These are phyloP conservation scores for Sarcophaga caerulescens DNA, from an alignment of 2,888 invertebrate genomes.

Conservation along the genomic window DNA sequence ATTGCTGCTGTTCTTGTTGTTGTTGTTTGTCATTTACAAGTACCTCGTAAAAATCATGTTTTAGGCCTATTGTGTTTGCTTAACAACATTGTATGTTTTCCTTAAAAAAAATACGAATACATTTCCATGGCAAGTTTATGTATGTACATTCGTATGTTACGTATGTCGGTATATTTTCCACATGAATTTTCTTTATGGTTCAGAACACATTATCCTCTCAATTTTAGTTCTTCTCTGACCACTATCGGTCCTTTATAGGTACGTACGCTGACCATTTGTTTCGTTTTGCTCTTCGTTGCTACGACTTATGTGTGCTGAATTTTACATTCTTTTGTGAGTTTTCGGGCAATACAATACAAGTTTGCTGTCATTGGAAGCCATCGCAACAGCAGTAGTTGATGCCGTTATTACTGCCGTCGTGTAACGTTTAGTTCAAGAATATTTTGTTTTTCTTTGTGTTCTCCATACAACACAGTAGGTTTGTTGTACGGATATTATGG, in stretches of 20 bases:
- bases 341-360: constrained; percentile 32
- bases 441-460: constrained; percentile 9
- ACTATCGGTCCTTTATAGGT: background rate
- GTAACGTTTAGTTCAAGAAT: background rate
- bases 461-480: constrained; percentile 4
- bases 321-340: constrained; percentile 17
- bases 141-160: background rate
- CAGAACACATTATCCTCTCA: background rate
- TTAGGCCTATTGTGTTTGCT: constrained; percentile 43
- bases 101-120: constrained; percentile 21
- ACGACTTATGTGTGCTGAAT: constrained; percentile 16
- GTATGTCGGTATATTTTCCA: too few relatives aligned
- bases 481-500: constrained; percentile 30
- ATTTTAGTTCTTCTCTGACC: background rate
- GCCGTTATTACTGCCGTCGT: constrained; percentile 4
- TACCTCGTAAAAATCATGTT: constrained; percentile 49
- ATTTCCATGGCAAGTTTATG: background rate
- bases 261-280: background rate
- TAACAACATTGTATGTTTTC: constrained; percentile 20
- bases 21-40: constrained; percentile 43
- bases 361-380: constrained; percentile 4
- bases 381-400: constrained; percentile 2
- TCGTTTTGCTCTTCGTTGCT: background rate
- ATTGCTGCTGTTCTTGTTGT: constrained; percentile 21
- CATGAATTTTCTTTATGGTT: background rate